phyloP scores from a whole-genome alignment of 2,113 vertebrate genomes.

The Labeo catla region DNA sequence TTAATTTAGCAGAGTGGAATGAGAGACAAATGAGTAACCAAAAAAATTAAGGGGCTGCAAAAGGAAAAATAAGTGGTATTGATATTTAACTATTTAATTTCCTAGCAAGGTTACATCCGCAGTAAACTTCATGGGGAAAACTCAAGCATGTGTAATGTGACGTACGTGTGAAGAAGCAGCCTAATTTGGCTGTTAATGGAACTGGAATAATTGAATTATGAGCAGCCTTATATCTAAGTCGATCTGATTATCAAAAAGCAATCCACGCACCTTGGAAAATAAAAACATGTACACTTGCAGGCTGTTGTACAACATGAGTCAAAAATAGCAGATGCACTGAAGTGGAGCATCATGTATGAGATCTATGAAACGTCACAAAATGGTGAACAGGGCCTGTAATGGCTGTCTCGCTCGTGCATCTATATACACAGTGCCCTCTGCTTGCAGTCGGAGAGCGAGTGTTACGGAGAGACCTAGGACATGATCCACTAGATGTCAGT shows the following conservation, averaged over 20 bases:
- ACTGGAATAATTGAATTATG: background rate
- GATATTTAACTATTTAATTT: background rate
- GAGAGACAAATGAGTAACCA: background rate
- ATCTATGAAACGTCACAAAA: conserved; percentile 57
- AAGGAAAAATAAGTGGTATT: too few relatives aligned
- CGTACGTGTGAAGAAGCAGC: background rate
- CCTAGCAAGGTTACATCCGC: background rate
- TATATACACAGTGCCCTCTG: conserved; percentile 62
- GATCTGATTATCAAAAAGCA: conserved; percentile 11
- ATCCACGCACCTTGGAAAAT: background rate
- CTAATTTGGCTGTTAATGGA: conserved; percentile 19
- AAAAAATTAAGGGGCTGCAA: background rate
- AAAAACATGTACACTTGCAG: background rate
- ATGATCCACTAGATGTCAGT: conserved; percentile 73
- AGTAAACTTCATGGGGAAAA: background rate
- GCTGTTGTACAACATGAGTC: background rate
- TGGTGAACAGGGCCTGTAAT: conserved; percentile 60
- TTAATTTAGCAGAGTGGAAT: background rate
- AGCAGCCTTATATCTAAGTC: background rate
- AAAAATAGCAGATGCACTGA: background rate
- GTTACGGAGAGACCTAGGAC: background rate
- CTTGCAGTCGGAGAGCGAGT: conserved; percentile 46
- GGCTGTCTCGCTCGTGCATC: conserved; percentile 47
- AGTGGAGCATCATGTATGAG: background rate
- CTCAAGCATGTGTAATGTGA: conserved; percentile 2